Evolutionary conservation across 2,113 vertebrate genomes (phyloP), one percentile per base, ranked within the genome.

Genomic region (Cairina moschata): DNA sequence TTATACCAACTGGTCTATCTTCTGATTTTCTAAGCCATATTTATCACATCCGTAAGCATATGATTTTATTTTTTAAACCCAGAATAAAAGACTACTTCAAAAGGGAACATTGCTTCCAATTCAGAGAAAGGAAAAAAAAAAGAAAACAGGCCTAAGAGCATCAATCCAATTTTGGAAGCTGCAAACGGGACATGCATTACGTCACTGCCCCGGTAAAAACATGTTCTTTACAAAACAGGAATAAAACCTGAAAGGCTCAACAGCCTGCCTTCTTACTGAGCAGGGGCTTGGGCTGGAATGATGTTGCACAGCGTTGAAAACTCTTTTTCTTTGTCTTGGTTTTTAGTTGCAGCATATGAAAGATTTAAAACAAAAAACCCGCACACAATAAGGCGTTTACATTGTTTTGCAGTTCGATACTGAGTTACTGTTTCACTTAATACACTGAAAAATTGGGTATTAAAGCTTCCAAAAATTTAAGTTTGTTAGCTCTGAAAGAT

Each of bases 181-280:
- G 83, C 83, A 96, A 94, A 92, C 56, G 66, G 83, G 77, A 56
- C 83, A 67, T 6, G 56, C 48, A 74, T 85, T 58, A 91, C 11
- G 0, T 83, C 91, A 87, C 34, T 71, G 83, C 78, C 75, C 54
- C 3, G 13, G 56, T 17, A 40, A 74, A 91, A 81, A 63, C 83
- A 62, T 0, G 28, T 71, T 88, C 80, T 34, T 86, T 81, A 74
- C 29, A 65, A 77, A 85, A 69, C 59, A 86, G 88, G 59, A 77
- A 81, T 60, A 75, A 42, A 73, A 82, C 62, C 8, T 18, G 17
- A 5, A 74, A 83, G 32, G 63, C 50, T 63, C 72, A 66, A 16
- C 7, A 31, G 46, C 11, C 46, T 52, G 28, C 54, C 68, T 40
- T 67, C 72, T 60, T 60, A 52, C 46, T 13, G 65, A 16, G 42